Conservation (phyloP, 1,140 invertebrate genomes). For the Andricus grossulariae region DNA sequence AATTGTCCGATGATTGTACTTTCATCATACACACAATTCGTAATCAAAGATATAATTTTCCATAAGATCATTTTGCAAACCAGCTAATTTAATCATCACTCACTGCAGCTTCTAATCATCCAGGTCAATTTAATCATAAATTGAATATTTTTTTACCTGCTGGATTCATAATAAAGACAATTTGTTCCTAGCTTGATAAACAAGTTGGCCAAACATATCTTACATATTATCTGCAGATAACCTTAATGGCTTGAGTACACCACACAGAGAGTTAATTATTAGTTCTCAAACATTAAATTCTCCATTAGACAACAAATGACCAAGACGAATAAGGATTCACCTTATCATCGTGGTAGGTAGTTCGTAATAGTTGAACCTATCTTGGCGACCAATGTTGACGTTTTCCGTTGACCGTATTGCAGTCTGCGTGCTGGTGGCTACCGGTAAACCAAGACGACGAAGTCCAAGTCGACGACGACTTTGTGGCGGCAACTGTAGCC, state of each 20-base stretch:
- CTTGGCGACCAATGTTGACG: slow-evolving; percentile 16
- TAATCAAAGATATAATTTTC: slow-evolving; percentile 11
- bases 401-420: slow-evolving; percentile 41
- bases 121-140: slow-evolving; percentile 2
- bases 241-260: not conserved
- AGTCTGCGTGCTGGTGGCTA: slow-evolving; percentile 45
- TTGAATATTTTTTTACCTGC: slow-evolving; percentile 3
- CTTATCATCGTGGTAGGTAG: slow-evolving; percentile 42
- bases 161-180: too few relatives aligned
- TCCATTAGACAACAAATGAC: too few relatives aligned
- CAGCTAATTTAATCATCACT: slow-evolving; percentile 16
- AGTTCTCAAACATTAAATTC: too few relatives aligned
- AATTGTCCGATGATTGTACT: not conserved
- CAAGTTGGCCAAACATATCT: too few relatives aligned
- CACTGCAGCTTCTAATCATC: not conserved
- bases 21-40: not conserved
- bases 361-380: slow-evolving; percentile 40
- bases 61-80: not conserved
- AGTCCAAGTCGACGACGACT: slow-evolving; percentile 48
- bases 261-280: too few relatives aligned
- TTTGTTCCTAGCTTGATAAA: not conserved
- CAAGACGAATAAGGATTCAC: too few relatives aligned
- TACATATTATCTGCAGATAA: not conserved
- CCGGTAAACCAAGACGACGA: slow-evolving; percentile 44
- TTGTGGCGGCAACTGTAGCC: slow-evolving; percentile 51